Conservation (phyloP, 2,888 invertebrate genomes). For the Sussaba pulchella region DNA sequence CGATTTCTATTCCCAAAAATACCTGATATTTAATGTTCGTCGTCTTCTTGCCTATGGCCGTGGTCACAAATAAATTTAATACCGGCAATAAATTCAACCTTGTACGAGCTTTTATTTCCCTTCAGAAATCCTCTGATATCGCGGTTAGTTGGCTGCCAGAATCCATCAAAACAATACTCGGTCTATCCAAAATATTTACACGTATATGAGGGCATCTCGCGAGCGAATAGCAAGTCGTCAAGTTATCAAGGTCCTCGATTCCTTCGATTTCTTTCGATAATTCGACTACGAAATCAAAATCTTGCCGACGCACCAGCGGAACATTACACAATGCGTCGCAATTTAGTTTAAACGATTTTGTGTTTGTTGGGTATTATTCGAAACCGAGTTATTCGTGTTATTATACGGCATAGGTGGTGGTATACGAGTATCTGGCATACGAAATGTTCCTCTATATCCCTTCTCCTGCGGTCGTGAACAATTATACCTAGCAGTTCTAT, state of each 20-base stretch:
- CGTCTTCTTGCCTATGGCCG: constrained; percentile 13
- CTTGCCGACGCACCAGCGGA: not conserved
- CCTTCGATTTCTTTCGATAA: not conserved
- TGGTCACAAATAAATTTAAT: constrained; percentile 7
- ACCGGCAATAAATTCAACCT: not conserved
- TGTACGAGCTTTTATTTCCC: not conserved
- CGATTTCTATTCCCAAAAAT: constrained; percentile 9
- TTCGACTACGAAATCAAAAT: constrained; percentile 12
- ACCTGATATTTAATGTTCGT: constrained; percentile 15
- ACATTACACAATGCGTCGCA: not conserved
- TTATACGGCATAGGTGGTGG: no score
- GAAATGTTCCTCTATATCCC: no score
- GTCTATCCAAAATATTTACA: constrained; percentile 9
- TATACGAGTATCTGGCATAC: no score
- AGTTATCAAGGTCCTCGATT: not conserved
- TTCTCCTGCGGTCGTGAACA: no score
- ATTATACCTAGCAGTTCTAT: no score
- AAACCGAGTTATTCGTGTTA: no score
- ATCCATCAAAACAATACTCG: not conserved
- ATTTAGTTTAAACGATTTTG: not conserved
- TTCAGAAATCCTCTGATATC: not conserved
- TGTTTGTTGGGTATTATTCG: no score
- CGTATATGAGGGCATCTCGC: not conserved
- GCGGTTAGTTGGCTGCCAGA: constrained; percentile 16
- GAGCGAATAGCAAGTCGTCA: not conserved